Conservation (phyloP, 2,888 invertebrate species). For the Drosophila paramelanica region DNA sequence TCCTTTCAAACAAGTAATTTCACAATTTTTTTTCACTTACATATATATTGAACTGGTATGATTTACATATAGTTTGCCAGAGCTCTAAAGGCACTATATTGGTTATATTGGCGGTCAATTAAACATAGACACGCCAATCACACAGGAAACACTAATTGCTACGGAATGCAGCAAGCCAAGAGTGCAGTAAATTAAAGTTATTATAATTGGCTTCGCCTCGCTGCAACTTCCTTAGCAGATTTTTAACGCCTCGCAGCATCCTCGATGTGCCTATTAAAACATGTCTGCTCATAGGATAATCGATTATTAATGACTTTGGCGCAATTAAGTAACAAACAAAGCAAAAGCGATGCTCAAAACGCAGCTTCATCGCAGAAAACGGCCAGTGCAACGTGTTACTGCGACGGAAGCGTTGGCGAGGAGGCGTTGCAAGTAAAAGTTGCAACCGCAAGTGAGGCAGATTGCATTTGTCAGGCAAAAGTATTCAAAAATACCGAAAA, state of each 20-base stretch:
- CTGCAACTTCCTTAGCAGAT: conserved; percentile 41
- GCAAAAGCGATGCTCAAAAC: conserved; percentile 50
- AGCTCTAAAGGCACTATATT: too few species aligned
- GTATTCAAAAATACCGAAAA: conserved; percentile 32
- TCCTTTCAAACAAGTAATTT: too few species aligned
- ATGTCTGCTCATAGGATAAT: conserved; percentile 63
- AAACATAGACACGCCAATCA: neutral
- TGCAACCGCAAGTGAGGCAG: conserved; percentile 47
- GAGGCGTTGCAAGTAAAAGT: conserved; percentile 71
- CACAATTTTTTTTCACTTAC: too few species aligned
- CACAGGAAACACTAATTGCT: conserved; percentile 60
- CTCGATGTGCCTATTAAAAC: conserved; percentile 30
- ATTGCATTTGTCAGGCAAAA: conserved; percentile 42
- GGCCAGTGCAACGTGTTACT: conserved; percentile 1
- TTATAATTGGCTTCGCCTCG: conserved; percentile 33
- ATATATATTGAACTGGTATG: too few species aligned
- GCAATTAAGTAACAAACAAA: conserved; percentile 74
- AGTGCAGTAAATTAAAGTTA: conserved; percentile 2
- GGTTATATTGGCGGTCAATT: too few species aligned
- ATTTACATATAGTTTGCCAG: too few species aligned
- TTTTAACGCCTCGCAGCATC: conserved; percentile 44
- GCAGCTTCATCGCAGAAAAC: conserved; percentile 57
- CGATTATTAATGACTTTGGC: conserved; percentile 82
- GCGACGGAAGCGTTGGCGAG: conserved; percentile 30
- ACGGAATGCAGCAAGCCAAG: conserved; percentile 7